Evolutionary conservation across 2,113 vertebrate genomes (phyloP).

Genomic region (Eulemur macaco): DNA sequence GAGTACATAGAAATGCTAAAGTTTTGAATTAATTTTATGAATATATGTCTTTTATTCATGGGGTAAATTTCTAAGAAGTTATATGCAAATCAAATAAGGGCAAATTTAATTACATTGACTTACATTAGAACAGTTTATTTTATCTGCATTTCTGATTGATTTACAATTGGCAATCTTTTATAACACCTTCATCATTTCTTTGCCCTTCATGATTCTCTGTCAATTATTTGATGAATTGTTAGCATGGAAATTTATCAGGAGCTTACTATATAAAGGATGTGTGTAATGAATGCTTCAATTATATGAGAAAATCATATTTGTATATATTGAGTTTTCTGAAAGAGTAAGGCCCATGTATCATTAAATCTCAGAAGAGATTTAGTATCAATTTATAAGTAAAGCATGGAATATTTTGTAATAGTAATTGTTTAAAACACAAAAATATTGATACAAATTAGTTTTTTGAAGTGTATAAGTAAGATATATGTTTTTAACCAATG

Average conservation of each 20-base stretch:
- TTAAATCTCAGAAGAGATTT: not conserved
- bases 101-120: constrained; percentile 22
- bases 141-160: constrained; percentile 35
- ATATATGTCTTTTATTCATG: constrained; percentile 21
- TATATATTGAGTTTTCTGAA: not conserved
- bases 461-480: not conserved
- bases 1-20: not conserved
- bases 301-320: not conserved
- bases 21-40: constrained; percentile 4
- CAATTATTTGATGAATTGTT: constrained; percentile 33
- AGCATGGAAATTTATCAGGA: constrained; percentile 27
- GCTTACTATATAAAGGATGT: constrained; percentile 17
- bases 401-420: not conserved
- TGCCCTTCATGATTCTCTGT: constrained; percentile 24
- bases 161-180: not conserved
- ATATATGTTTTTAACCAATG: not conserved
- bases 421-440: not conserved
- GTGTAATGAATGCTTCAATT: constrained; percentile 11
- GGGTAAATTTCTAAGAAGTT: constrained; percentile 30
- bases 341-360: not conserved
- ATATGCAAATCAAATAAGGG: constrained; percentile 16
- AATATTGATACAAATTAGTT: not conserved
- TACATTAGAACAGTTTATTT: not conserved
- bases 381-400: not conserved
- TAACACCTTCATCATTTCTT: not conserved